Percentiles rank a stretch among this genome's conserved stretches.
Conservation (phyloP, 2,113 vertebrate species). For the Callospermophilus lateralis region DNA sequence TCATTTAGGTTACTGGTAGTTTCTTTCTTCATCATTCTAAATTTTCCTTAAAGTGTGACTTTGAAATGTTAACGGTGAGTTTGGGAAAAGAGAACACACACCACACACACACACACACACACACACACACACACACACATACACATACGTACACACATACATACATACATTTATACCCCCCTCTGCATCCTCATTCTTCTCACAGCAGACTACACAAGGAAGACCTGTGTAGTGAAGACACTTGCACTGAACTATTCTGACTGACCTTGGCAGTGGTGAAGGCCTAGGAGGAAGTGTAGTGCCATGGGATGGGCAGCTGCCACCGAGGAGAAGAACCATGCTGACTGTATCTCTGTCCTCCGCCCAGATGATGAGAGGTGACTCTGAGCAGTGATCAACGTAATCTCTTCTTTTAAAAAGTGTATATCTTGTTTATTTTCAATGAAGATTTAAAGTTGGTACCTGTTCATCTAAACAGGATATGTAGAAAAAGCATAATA, state of each 20-base stretch:
- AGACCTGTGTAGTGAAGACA: too few relatives aligned
- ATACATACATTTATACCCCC: not conserved
- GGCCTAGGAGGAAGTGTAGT: not conserved
- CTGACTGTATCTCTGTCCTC: not conserved
- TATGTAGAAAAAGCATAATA: not conserved
- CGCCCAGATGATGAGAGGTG: not conserved
- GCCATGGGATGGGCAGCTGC: not conserved
- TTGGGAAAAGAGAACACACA: not conserved
- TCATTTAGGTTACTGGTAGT: constrained; percentile 8
- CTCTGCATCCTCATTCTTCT: not conserved
- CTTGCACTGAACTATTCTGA: not conserved
- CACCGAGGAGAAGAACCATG: not conserved
- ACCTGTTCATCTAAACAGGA: not conserved
- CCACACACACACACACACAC: not conserved
- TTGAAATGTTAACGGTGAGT: not conserved
- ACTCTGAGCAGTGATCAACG: not conserved
- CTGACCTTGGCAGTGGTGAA: not conserved
- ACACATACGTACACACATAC: not conserved
- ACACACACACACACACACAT: not conserved
- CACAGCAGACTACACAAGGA: not conserved
- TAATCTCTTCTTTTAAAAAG: constrained; percentile 27
- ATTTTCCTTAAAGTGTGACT: constrained; percentile 17
- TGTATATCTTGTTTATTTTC: not conserved
- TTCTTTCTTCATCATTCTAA: not conserved
- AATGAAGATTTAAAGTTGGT: constrained; percentile 22